These are phyloP conservation scores for Thymelicus lineola DNA, from an alignment of 2,888 invertebrate species.

Conservation along the genomic window DNA sequence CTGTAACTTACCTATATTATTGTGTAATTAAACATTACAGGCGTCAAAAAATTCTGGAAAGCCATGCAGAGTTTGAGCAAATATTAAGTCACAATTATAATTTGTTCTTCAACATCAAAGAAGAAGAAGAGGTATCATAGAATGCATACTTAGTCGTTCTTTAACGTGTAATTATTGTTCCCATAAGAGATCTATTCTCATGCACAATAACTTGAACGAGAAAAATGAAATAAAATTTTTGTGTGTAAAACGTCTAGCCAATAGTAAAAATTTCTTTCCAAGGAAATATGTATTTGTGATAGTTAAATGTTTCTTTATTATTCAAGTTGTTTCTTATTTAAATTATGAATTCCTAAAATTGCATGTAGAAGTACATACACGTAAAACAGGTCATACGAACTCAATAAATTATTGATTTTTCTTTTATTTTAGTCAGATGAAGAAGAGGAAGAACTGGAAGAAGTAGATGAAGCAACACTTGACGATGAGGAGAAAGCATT, in stretches of 20 bases:
- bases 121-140: slow-evolving; percentile 70
- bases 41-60: slow-evolving; percentile 69
- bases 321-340: no score
- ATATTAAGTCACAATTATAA: slow-evolving; percentile 88
- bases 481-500: slow-evolving; percentile 74
- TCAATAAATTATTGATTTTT: no score
- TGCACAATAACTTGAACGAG: no score
- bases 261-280: no score
- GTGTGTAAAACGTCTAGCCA: no score
- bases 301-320: no score
- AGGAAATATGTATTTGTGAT: no score
- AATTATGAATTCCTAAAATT: no score
- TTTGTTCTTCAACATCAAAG: slow-evolving; percentile 87
- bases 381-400: no score
- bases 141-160: background rate
- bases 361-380: no score
- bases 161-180: background rate
- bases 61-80: slow-evolving; percentile 84
- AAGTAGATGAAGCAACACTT: slow-evolving; percentile 70
- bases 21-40: slow-evolving; percentile 48
- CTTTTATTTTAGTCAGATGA: slow-evolving; percentile 54
- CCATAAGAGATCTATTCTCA: no score
- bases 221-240: no score
- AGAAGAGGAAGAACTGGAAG: slow-evolving; percentile 69
- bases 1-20: background rate